A percentile compares a stretch with the other conserved stretches of the same genome.
Evolutionary conservation across 2,797 vertebrate species (phyloP).

Genomic region (Platyrinchus mystaceus): DNA sequence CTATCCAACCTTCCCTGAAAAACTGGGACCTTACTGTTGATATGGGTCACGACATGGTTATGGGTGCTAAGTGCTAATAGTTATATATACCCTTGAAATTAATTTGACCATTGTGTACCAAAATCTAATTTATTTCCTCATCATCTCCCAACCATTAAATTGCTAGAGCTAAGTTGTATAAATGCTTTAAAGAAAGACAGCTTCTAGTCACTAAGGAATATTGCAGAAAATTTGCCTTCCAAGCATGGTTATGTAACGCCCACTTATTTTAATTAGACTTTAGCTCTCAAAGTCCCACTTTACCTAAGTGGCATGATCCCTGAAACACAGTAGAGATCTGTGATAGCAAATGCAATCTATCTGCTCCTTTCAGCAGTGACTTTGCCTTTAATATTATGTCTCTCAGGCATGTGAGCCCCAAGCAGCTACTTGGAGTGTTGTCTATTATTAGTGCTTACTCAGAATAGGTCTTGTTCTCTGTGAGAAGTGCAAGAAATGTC

Average conservation of each 20-base stretch:
- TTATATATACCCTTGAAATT: not conserved
- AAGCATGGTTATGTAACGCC: conserved; percentile 2
- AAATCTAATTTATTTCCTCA: conserved; percentile 40
- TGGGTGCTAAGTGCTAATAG: not conserved
- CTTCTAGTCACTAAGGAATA: conserved; percentile 24
- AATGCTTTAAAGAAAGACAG: conserved; percentile 19
- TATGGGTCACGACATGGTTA: not conserved
- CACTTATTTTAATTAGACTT: conserved; percentile 57
- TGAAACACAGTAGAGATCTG: not conserved
- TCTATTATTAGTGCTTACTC: conserved; percentile 39
- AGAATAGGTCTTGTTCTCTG: not conserved
- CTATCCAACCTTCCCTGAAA: not conserved
- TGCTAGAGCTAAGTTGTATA: not conserved
- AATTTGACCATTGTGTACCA: not conserved
- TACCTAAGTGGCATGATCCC: not conserved
- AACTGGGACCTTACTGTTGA: not conserved
- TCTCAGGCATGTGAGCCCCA: not conserved
- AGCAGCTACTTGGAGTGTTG: not conserved
- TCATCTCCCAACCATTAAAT: conserved; percentile 16
- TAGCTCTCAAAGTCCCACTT: conserved; percentile 41
- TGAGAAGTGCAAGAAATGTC: conserved; percentile 44
- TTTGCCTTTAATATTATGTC: not conserved
- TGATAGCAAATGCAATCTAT: not conserved
- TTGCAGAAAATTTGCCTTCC: conserved; percentile 40
- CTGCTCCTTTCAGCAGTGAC: not conserved